Percentiles rank a stretch among this genome's conserved stretches.
Evolutionary conservation across 64 coral and sea anemone species (phyloP).

Genomic region (Anthopleura sola): DNA sequence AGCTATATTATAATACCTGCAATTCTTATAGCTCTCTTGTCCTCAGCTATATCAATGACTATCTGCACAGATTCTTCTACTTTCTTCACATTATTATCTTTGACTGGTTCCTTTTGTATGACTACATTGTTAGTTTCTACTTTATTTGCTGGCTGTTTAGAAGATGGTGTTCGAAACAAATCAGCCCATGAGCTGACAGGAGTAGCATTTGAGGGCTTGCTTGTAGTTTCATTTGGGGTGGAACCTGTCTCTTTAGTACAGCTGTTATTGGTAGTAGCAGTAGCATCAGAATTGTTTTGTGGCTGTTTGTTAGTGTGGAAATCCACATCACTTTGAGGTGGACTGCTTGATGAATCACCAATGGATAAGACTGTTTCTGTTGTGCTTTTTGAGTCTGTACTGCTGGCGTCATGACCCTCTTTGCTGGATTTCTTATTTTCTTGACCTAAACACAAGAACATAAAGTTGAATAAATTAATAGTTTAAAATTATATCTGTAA

Average conservation of each 20-base stretch:
- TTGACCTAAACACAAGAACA: neutral
- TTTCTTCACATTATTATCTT: constrained; percentile 44
- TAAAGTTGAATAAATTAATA: neutral
- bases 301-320: neutral
- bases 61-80: constrained; percentile 26
- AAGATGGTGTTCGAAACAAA: constrained; percentile 33
- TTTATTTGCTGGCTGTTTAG: constrained; percentile 1
- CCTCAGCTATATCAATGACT: constrained; percentile 49
- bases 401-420: constrained; percentile 11
- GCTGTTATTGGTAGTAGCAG: neutral
- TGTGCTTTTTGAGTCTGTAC: constrained; percentile 18
- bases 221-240: neutral
- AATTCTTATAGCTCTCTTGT: constrained; percentile 62
- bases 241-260: neutral
- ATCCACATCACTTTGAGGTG: constrained; percentile 58
- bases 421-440: neutral
- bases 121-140: neutral
- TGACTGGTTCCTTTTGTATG: neutral
- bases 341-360: constrained; percentile 48
- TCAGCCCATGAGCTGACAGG: constrained; percentile 36
- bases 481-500: no score
- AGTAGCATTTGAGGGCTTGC: constrained; percentile 18
- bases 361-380: constrained; percentile 20
- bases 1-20: constrained; percentile 49
- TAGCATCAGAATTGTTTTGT: constrained; percentile 8